Conservation (phyloP, 2,113 vertebrate species). For the Felis chaus region DNA sequence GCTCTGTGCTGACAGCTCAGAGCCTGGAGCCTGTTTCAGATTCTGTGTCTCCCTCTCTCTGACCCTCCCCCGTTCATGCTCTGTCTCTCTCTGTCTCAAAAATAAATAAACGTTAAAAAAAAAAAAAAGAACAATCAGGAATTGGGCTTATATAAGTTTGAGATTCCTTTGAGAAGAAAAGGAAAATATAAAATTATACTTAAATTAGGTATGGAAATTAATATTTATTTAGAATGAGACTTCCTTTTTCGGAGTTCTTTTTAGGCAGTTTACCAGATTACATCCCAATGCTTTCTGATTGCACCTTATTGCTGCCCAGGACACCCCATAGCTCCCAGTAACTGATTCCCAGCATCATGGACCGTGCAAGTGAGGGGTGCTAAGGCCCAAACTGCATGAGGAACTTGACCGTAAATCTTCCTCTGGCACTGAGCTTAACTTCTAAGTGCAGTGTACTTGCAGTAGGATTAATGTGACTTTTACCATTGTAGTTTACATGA, state of each 20-base stretch:
- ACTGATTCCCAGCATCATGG: not conserved
- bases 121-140: not conserved
- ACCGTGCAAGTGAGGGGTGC: not conserved
- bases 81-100: too few species aligned
- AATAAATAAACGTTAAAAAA: too few species aligned
- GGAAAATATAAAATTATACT: not conserved
- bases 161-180: not conserved
- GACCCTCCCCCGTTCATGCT: too few species aligned
- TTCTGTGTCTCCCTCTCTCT: too few species aligned
- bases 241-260: not conserved
- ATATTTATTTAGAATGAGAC: not conserved
- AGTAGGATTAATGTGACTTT: slow-evolving; percentile 70
- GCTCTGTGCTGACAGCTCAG: too few species aligned
- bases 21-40: too few species aligned
- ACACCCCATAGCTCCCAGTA: not conserved
- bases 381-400: not conserved
- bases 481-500: slow-evolving; percentile 61
- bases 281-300: not conserved
- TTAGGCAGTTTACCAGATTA: not conserved
- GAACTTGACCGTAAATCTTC: not conserved
- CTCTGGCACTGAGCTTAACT: slow-evolving; percentile 63
- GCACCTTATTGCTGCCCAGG: not conserved
- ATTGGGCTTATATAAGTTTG: not conserved
- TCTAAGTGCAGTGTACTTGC: slow-evolving; percentile 67
- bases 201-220: not conserved